These are phyloP conservation scores for Dione juno DNA, from an alignment of 2,888 invertebrate genomes.

Conservation along the genomic window DNA sequence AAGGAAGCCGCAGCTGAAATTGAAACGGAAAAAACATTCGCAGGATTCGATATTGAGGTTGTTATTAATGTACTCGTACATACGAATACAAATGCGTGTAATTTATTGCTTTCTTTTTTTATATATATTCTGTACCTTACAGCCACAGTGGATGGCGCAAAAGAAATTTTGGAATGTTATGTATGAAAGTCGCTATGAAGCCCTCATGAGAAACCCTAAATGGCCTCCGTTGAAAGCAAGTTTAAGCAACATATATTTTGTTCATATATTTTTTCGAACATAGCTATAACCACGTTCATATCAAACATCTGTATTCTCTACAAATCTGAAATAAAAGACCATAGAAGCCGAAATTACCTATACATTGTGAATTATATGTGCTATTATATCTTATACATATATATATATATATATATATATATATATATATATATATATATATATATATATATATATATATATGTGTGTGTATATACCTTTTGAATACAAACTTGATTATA, in stretches of 20 bases:
- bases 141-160: slow-evolving; percentile 66
- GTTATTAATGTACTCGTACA: slow-evolving; percentile 22
- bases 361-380: no score
- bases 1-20: slow-evolving; percentile 58
- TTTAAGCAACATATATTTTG: not conserved
- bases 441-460: no score
- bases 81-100: not conserved
- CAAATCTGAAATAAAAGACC: no score
- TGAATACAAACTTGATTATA: no score
- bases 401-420: no score
- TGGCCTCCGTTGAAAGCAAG: slow-evolving; percentile 74
- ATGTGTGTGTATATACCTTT: no score
- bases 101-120: not conserved
- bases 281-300: not conserved
- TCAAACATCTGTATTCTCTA: not conserved
- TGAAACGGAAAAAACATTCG: slow-evolving; percentile 63
- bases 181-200: slow-evolving; percentile 72
- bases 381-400: no score
- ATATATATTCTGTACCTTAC: slow-evolving; percentile 37
- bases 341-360: no score
- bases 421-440: no score
- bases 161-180: slow-evolving; percentile 68
- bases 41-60: slow-evolving; percentile 70
- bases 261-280: not conserved
- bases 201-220: slow-evolving; percentile 68